Conservation (phyloP, 2,113 vertebrate species). For the Brachypodius melanocephalos region DNA sequence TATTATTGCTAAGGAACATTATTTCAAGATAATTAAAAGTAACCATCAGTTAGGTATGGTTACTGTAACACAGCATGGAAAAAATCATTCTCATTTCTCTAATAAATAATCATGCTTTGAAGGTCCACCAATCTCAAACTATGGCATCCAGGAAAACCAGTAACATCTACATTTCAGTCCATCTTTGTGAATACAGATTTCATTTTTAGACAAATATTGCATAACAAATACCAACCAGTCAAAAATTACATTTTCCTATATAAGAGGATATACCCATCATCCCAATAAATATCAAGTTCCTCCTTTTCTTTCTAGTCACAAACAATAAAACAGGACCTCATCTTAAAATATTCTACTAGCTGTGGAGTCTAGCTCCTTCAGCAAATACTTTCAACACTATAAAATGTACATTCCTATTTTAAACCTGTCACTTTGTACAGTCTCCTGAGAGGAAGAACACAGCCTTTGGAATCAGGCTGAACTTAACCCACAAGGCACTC, state of each 20-base stretch:
- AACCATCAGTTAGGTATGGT: background rate
- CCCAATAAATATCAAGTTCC: background rate
- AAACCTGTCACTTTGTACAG: background rate
- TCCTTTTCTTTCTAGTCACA: background rate
- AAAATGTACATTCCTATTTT: background rate
- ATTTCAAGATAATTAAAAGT: background rate
- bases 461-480: background rate
- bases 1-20: background rate
- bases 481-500: background rate
- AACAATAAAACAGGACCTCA: background rate
- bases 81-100: background rate
- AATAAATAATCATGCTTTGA: background rate
- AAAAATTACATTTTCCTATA: background rate
- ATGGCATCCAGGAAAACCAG: background rate
- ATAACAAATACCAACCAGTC: background rate
- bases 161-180: background rate
- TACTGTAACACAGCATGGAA: background rate
- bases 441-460: background rate
- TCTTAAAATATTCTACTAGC: background rate
- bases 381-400: background rate
- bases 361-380: background rate
- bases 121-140: background rate
- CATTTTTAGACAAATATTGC: background rate
- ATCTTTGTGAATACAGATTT: background rate
- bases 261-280: background rate